phyloP scores from a whole-genome alignment of 2,888 invertebrate genomes.

The Urechis unicinctus region DNA sequence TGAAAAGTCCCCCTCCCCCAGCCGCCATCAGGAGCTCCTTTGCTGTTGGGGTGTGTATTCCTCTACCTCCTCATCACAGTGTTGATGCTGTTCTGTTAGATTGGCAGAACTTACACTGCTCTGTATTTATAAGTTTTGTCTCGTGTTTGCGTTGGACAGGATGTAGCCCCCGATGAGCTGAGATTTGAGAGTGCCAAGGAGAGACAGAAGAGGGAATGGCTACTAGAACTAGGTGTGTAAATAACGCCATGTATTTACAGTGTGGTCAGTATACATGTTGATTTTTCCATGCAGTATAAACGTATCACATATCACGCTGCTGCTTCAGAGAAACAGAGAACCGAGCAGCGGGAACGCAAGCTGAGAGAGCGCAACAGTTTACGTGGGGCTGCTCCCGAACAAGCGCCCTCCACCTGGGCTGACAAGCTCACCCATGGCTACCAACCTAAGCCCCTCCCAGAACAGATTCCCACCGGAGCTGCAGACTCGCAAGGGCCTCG shows the following conservation, averaged over 20 bases:
- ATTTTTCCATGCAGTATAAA: too few relatives aligned
- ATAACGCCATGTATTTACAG: background rate
- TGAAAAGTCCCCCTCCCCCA: constrained; percentile 24
- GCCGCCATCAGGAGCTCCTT: constrained; percentile 42
- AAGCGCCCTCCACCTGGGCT: constrained; percentile 3
- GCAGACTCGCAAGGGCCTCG: background rate
- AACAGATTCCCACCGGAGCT: background rate
- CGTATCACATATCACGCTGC: too few relatives aligned
- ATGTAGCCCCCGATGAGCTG: constrained; percentile 20
- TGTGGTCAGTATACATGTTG: too few relatives aligned
- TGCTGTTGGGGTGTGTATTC: constrained; percentile 34
- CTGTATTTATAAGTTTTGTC: background rate
- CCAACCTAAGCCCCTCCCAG: background rate
- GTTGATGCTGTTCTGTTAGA: too few relatives aligned
- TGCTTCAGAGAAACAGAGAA: constrained; percentile 34
- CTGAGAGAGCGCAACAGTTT: constrained; percentile 18
- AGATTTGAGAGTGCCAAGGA: constrained; percentile 30
- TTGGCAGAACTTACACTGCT: too few relatives aligned
- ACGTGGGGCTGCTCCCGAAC: constrained; percentile 1
- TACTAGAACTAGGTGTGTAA: constrained; percentile 43
- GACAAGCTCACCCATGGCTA: constrained; percentile 2
- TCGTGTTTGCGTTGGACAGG: constrained; percentile 3
- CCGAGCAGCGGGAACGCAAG: constrained; percentile 42
- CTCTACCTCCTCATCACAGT: too few relatives aligned
- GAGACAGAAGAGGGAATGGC: constrained; percentile 37